Evolutionary conservation across 2,113 vertebrate species (phyloP).

Genomic region (Microcebus tavaratra): DNA sequence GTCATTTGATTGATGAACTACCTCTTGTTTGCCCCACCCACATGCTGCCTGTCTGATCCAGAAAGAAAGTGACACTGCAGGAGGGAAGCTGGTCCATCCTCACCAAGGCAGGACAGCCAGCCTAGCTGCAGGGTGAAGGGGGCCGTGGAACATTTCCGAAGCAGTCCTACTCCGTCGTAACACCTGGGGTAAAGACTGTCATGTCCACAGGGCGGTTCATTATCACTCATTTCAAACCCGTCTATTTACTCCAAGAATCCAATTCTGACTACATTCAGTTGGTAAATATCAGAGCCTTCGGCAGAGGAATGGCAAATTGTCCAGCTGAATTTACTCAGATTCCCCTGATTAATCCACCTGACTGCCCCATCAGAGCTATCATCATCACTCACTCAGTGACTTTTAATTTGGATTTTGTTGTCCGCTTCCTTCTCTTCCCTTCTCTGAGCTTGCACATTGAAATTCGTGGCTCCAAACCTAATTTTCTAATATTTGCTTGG

Average conservation of each 20-base stretch:
- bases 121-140: not conserved
- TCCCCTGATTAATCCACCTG: conserved; percentile 70
- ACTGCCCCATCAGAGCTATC: conserved; percentile 54
- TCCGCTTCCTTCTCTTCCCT: not conserved
- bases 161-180: not conserved
- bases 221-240: conserved; percentile 58
- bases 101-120: not conserved
- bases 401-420: conserved; percentile 72
- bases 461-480: conserved; percentile 54
- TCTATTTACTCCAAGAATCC: conserved; percentile 74
- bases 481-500: conserved; percentile 51
- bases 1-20: conserved; percentile 68
- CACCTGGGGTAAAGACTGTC: conserved; percentile 15
- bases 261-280: conserved; percentile 67
- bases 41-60: conserved; percentile 16
- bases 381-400: conserved; percentile 58
- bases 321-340: conserved; percentile 73
- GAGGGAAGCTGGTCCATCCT: not conserved
- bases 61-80: not conserved
- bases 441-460: conserved; percentile 60
- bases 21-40: not conserved
- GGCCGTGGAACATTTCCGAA: not conserved
- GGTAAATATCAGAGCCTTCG: conserved; percentile 79
- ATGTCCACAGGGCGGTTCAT: not conserved
- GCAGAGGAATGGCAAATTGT: conserved; percentile 73